phyloP scores from a whole-genome alignment of 2,113 vertebrate genomes.

The Jacana jacana region DNA sequence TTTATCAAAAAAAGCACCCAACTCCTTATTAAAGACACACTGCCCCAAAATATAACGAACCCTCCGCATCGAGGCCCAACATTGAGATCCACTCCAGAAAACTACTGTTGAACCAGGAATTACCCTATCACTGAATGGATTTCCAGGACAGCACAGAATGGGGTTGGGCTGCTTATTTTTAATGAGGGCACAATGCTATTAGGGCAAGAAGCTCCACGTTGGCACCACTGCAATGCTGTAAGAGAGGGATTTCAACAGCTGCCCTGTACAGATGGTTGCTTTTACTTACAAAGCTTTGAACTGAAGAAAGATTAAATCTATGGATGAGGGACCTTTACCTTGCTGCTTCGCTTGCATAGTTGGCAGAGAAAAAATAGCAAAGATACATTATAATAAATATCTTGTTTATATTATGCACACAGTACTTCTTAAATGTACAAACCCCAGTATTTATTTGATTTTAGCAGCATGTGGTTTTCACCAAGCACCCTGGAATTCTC shows the following conservation, averaged over 20 bases:
- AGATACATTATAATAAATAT: neutral
- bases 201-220: constrained; percentile 37
- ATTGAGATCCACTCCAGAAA: neutral
- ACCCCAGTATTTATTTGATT: neutral
- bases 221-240: neutral
- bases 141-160: neutral
- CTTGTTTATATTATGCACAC: neutral
- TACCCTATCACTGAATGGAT: neutral
- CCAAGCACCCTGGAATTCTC: neutral
- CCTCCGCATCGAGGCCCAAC: neutral
- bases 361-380: neutral
- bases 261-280: constrained; percentile 51
- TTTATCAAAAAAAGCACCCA: neutral
- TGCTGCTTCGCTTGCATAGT: neutral
- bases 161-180: neutral
- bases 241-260: constrained; percentile 44
- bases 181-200: neutral
- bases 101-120: neutral
- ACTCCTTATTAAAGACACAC: neutral
- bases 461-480: neutral
- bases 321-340: neutral
- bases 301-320: constrained; percentile 3
- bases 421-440: neutral
- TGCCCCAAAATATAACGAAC: neutral
- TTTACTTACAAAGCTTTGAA: constrained; percentile 37